These are phyloP conservation scores for Apantesis nais DNA, from an alignment of 2,888 invertebrate species.

Conservation along the genomic window DNA sequence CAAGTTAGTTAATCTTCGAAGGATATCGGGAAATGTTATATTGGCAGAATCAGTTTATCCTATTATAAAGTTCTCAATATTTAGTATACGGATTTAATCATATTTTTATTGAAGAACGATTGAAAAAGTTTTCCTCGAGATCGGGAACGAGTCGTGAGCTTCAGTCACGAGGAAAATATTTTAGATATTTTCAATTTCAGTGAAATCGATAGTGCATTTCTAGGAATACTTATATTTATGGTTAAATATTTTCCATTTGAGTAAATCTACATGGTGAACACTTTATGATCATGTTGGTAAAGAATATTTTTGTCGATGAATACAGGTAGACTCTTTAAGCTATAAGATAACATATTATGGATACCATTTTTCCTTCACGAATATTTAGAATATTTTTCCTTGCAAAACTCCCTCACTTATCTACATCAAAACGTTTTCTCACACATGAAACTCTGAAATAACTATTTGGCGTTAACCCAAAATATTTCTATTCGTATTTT, in stretches of 20 bases:
- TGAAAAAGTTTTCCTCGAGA: not conserved
- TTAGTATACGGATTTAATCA: not conserved
- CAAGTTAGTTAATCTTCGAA: not conserved
- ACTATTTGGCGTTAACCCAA: slow-evolving; percentile 43
- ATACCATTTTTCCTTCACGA: not conserved
- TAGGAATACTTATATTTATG: not conserved
- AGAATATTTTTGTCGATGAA: not conserved
- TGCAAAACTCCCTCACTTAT: not conserved
- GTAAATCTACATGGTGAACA: not conserved
- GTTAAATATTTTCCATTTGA: not conserved
- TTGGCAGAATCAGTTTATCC: not conserved
- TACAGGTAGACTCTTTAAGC: not conserved
- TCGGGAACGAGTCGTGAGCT: not conserved
- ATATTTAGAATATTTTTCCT: not conserved
- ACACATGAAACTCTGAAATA: slow-evolving; percentile 9
- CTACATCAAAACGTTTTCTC: slow-evolving; percentile 18
- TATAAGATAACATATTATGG: not conserved
- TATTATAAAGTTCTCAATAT: not conserved
- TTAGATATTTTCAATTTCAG: not conserved
- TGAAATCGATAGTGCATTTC: not conserved
- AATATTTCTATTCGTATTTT: slow-evolving; percentile 33
- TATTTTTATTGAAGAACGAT: not conserved
- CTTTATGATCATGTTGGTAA: not conserved
- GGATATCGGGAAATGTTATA: not conserved
- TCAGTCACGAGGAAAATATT: not conserved